Percentiles rank a stretch among this genome's conserved stretches.
Evolutionary conservation across 2,888 invertebrate genomes (phyloP).

Genomic region (Heteropelma amictum): DNA sequence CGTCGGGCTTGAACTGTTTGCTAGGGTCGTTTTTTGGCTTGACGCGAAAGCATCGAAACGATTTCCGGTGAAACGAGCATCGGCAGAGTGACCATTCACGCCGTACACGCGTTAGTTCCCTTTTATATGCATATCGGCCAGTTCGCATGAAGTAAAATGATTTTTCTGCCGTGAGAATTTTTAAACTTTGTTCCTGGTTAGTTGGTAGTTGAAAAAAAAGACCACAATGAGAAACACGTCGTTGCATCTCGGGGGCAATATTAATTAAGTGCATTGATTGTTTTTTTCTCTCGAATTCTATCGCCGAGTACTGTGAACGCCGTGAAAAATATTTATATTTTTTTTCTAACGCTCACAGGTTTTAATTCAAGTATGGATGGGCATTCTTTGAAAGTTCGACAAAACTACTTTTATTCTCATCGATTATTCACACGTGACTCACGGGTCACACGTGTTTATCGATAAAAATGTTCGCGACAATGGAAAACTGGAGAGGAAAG

Average conservation of each 20-base stretch:
- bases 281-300: too few species aligned
- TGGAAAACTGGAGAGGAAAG: neutral
- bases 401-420: neutral
- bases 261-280: too few species aligned
- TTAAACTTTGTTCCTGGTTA: neutral
- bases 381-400: neutral
- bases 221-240: neutral
- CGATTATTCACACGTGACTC: constrained; percentile 10
- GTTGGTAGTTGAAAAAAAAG: neutral
- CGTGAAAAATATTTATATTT: too few species aligned
- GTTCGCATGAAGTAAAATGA: neutral
- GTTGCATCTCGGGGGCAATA: too few species aligned
- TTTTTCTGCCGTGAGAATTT: constrained; percentile 2
- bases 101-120: constrained; percentile 21
- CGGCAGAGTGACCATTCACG: constrained; percentile 41
- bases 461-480: neutral
- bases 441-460: neutral
- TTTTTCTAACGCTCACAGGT: too few species aligned
- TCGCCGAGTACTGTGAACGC: too few species aligned
- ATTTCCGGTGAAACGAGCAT: constrained; percentile 49
- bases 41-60: constrained; percentile 39
- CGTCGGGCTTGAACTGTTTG: constrained; percentile 37
- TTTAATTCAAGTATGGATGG: too few species aligned
- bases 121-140: constrained; percentile 26
- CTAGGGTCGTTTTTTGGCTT: constrained; percentile 33